phyloP scores from a whole-genome alignment of 2,888 invertebrate species.

The Phortica okadai region DNA sequence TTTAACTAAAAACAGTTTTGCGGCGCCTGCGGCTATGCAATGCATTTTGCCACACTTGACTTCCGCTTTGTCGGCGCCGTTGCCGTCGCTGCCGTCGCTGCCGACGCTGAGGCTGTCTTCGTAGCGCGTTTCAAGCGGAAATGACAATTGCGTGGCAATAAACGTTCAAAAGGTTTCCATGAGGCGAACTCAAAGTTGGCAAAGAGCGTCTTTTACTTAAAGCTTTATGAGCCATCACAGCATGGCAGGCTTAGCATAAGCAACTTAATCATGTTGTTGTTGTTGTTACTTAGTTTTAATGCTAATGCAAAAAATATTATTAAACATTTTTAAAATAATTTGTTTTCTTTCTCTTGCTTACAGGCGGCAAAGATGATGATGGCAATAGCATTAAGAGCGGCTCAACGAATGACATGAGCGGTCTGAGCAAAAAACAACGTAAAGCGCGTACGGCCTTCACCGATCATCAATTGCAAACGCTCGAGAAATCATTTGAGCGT shows the following conservation, averaged over 20 bases:
- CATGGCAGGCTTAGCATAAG: too few species aligned
- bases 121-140: conserved; percentile 51
- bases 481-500: conserved; percentile 97
- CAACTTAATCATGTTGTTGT: too few species aligned
- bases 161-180: conserved; percentile 44
- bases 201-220: neutral
- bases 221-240: too few species aligned
- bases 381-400: conserved; percentile 78
- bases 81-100: neutral
- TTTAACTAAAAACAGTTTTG: conserved; percentile 12
- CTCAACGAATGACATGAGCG: conserved; percentile 76
- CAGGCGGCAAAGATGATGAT: conserved; percentile 91
- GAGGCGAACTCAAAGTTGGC: too few species aligned
- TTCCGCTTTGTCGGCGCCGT: conserved; percentile 36
- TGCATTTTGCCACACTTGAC: neutral
- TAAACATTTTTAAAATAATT: too few species aligned
- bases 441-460: conserved; percentile 99
- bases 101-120: neutral
- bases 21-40: conserved; percentile 24
- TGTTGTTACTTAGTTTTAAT: neutral
- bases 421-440: conserved; percentile 92
- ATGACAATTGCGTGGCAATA: conserved; percentile 57
- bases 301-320: neutral
- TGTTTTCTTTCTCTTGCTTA: too few species aligned
- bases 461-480: conserved; percentile 96